These are phyloP conservation scores for Ophion obscuratus DNA, from an alignment of 2,888 invertebrate genomes.

Conservation along the genomic window DNA sequence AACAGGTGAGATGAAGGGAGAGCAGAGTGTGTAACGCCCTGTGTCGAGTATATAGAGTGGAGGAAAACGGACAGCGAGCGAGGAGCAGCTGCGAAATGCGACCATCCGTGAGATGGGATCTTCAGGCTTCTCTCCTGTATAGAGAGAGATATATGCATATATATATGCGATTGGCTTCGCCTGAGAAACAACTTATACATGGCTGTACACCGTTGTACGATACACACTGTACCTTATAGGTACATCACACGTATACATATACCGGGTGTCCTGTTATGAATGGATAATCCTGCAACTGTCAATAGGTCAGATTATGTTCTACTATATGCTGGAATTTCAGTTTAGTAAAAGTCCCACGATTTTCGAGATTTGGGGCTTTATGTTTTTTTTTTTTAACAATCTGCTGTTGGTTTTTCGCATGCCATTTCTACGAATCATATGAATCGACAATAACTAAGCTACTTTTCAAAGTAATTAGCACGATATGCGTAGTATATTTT, in stretches of 20 bases:
- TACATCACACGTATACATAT: constrained; percentile 26
- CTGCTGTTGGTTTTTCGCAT: too few relatives aligned
- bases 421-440: too few relatives aligned
- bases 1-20: constrained; percentile 43
- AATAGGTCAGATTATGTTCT: too few relatives aligned
- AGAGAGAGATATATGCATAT: neutral
- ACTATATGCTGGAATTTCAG: too few relatives aligned
- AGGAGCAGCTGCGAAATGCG: constrained; percentile 65
- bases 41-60: neutral
- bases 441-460: too few relatives aligned
- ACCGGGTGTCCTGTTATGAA: neutral
- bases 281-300: too few relatives aligned
- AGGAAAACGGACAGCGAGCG: constrained; percentile 53
- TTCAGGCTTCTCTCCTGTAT: constrained; percentile 33
- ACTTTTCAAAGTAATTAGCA: too few relatives aligned
- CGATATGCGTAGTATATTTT: too few relatives aligned
- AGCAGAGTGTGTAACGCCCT: constrained; percentile 21
- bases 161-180: constrained; percentile 62
- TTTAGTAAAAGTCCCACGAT: too few relatives aligned
- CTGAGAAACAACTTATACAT: constrained; percentile 61
- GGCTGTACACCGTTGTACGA: constrained; percentile 34
- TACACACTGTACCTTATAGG: constrained; percentile 41
- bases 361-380: too few relatives aligned
- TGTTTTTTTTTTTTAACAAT: too few relatives aligned
- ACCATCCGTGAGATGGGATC: constrained; percentile 68